A percentile compares a stretch with the other conserved stretches of the same genome.
Conservation (phyloP, 2,113 vertebrate genomes). For the Melanotaenia duboulayi region DNA sequence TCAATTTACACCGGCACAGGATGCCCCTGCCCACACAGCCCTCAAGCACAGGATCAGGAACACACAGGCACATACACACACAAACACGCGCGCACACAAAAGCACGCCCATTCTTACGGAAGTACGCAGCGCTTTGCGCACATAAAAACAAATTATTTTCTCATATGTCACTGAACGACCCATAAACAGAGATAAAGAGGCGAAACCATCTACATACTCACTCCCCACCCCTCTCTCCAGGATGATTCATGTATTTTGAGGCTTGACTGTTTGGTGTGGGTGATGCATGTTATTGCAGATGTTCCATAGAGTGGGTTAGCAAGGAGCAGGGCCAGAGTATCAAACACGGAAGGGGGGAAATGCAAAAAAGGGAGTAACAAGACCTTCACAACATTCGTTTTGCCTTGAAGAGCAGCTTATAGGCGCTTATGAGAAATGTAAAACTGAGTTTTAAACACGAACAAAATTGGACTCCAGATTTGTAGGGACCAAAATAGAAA, state of each 20-base stretch:
- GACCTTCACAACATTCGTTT: constrained; percentile 33
- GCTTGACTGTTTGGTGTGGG: constrained; percentile 55
- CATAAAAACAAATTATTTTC: constrained; percentile 58
- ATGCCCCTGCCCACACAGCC: constrained; percentile 65
- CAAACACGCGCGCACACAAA: constrained; percentile 5
- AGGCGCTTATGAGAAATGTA: not conserved
- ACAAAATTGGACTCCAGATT: not conserved
- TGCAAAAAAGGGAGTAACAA: constrained; percentile 15
- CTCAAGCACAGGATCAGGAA: constrained; percentile 50
- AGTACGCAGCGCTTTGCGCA: constrained; percentile 6
- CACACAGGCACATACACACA: constrained; percentile 36
- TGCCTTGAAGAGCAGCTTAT: constrained; percentile 15
- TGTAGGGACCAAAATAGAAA: not conserved
- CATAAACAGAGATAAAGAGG: constrained; percentile 48
- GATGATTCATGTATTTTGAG: constrained; percentile 69
- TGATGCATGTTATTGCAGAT: constrained; percentile 65
- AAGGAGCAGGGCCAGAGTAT: constrained; percentile 38
- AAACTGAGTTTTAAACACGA: not conserved
- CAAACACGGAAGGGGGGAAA: not conserved
- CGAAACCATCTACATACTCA: constrained; percentile 21
- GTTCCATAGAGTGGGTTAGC: constrained; percentile 64
- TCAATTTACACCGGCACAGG: constrained; percentile 67
- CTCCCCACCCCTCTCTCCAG: constrained; percentile 15
- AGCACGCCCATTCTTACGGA: constrained; percentile 8
- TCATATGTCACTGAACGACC: constrained; percentile 41